A percentile compares a stretch with the other conserved stretches of the same genome.
Evolutionary conservation across 2,113 vertebrate species (phyloP).

Genomic region (Trogon surrucura): DNA sequence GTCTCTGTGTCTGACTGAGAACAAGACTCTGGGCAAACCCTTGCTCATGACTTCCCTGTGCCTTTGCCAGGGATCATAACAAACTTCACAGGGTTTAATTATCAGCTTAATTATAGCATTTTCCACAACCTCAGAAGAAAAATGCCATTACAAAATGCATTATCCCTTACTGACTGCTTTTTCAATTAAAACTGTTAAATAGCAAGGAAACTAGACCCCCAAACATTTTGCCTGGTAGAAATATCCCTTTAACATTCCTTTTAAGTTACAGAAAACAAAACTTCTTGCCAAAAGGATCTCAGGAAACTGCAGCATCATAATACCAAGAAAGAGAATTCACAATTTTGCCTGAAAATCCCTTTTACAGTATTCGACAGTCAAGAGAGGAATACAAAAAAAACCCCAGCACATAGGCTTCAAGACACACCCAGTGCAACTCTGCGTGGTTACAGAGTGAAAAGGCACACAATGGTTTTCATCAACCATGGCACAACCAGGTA

Average conservation of each 20-base stretch:
- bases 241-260: neutral
- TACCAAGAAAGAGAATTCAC: neutral
- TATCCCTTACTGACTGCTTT: neutral
- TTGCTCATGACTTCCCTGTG: neutral
- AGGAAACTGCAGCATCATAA: neutral
- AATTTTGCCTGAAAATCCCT: neutral
- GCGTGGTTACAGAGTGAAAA: neutral
- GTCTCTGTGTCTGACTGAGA: neutral
- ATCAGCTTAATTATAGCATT: neutral
- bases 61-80: constrained; percentile 4
- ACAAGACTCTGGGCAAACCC: neutral
- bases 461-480: neutral
- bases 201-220: neutral
- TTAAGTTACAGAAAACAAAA: neutral
- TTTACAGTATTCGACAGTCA: neutral
- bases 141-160: neutral
- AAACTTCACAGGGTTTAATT: constrained; percentile 14
- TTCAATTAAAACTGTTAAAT: constrained; percentile 38
- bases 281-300: neutral
- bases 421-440: neutral
- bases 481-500: neutral
- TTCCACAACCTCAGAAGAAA: constrained; percentile 8
- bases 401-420: neutral
- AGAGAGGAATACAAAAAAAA: neutral
- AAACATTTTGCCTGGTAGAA: neutral